phyloP scores from a whole-genome alignment of 2,113 vertebrate genomes.

The Neotoma lepida region DNA sequence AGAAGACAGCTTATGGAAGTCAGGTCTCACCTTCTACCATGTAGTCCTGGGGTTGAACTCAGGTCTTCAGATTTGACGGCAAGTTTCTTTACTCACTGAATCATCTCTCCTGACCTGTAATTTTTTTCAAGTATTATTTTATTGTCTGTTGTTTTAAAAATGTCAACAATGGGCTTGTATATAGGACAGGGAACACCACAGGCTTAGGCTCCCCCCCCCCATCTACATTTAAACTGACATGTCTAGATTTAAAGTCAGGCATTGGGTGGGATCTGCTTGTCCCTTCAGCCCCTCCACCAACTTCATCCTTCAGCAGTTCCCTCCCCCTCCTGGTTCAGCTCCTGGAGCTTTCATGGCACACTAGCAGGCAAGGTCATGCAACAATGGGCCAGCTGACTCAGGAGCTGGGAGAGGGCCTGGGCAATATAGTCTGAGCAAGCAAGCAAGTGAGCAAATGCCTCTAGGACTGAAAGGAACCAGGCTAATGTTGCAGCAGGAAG shows the following conservation, averaged over 20 bases:
- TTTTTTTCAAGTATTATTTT: slow-evolving; percentile 8
- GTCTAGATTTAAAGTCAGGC: not conserved
- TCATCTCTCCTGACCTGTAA: no score
- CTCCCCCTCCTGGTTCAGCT: not conserved
- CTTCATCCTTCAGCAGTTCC: not conserved
- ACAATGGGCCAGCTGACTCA: slow-evolving; percentile 44
- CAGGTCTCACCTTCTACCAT: not conserved
- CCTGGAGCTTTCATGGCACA: not conserved
- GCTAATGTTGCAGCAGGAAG: slow-evolving; percentile 32
- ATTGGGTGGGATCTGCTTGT: not conserved
- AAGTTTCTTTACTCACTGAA: not conserved
- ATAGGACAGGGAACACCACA: not conserved
- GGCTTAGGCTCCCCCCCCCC: not conserved
- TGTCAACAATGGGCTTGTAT: not conserved
- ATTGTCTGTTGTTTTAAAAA: not conserved
- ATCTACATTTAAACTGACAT: not conserved
- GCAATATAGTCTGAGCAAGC: not conserved
- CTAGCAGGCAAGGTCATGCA: not conserved
- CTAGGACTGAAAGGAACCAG: not conserved
- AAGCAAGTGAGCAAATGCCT: not conserved
- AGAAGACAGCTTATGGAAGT: not conserved
- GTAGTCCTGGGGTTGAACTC: not conserved
- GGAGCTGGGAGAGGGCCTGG: not conserved
- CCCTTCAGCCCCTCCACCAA: not conserved
- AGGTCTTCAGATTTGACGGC: not conserved